Evolutionary conservation across 1,140 invertebrate genomes (phyloP).

Genomic region (Penaeus japonicus): DNA sequence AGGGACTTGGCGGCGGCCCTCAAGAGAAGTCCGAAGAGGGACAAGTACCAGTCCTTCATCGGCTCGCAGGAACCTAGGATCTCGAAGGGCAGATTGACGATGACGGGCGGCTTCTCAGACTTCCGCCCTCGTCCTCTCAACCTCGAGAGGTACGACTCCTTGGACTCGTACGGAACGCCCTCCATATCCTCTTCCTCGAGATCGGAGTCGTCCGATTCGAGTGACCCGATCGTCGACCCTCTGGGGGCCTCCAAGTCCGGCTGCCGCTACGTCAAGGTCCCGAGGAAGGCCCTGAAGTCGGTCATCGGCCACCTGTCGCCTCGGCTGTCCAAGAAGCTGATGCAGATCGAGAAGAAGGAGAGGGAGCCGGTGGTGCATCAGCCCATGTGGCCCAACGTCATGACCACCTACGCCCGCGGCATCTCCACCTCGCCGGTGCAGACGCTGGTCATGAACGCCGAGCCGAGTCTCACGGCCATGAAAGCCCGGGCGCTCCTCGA

Average conservation of each 20-base stretch:
- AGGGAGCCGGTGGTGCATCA: neutral
- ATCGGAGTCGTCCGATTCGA: slow-evolving; percentile 21
- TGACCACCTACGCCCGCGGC: slow-evolving; percentile 32
- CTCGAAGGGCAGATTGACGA: slow-evolving; percentile 32
- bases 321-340: slow-evolving; percentile 18
- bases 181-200: slow-evolving; percentile 7
- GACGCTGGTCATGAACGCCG: neutral
- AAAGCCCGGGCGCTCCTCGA: slow-evolving; percentile 31
- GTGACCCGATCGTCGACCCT: neutral
- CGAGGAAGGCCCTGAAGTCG: neutral
- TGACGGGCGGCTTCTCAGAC: slow-evolving; percentile 38
- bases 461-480: slow-evolving; percentile 43
- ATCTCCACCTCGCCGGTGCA: slow-evolving; percentile 19
- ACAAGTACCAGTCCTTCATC: slow-evolving; percentile 16
- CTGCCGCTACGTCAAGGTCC: slow-evolving; percentile 3
- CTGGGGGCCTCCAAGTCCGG: neutral
- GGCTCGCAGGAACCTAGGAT: slow-evolving; percentile 19
- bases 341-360: neutral
- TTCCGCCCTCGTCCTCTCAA: neutral
- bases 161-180: neutral
- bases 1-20: slow-evolving; percentile 15
- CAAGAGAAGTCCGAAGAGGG: slow-evolving; percentile 7
- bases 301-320: slow-evolving; percentile 34
- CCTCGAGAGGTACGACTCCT: neutral
- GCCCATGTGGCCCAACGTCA: slow-evolving; percentile 32